Base-by-base conservation (phyloP, 2,888 invertebrate genomes). In the Plemyria rubiginata region DNA sequence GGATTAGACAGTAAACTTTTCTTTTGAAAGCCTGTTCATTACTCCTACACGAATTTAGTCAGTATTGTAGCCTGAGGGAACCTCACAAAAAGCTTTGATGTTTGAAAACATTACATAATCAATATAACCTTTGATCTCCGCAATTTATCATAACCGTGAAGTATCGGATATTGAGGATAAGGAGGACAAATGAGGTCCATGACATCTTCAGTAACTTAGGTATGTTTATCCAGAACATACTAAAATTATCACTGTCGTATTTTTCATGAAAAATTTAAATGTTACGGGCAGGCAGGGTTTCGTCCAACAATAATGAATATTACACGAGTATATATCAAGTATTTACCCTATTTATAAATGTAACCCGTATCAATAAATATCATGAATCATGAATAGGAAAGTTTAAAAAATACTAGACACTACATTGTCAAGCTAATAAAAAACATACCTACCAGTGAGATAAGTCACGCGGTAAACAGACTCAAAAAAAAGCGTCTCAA, bases 401-500 rank as follows among this genome's bases (percentile, higher is more conserved):
- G 22, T 22, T 22, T 22, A 22, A 22, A 22, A 11, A 11, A 8
- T 38, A 38, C 36, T 38, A 38, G 36, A 38, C 36, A 5, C 7
- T 1, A 32, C 32, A 22, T 1, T 32, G 32, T 4, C 12, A 15
- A 12, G 22, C n/a, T 40, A 40, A n/a, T n/a, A 5, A 5, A 38
- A n/a, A 36, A 58, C 54, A 72, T 80, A 90, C 90, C 91, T 78
- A 90, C 90, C 91, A 78, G 80, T 73, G 38, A 89, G 56, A 68
- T 89, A 90, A 16, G 78, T 71, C 2, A 87, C 76, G 43, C 90
- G 79, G 65, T 90, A 89, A 2, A 86, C 78, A 0, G 84, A 80
- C 57, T 85, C 89, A 70, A 89, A 92, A 77, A 91, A 91, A 41
- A 77, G 72, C 7, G 73, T 85, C 71, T 91, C 90, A 60, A 81